A percentile compares a stretch with the other conserved stretches of the same genome.
These are phyloP conservation scores for Chymomyza caudatula DNA, from an alignment of 2,888 invertebrate species.

Conservation along the genomic window DNA sequence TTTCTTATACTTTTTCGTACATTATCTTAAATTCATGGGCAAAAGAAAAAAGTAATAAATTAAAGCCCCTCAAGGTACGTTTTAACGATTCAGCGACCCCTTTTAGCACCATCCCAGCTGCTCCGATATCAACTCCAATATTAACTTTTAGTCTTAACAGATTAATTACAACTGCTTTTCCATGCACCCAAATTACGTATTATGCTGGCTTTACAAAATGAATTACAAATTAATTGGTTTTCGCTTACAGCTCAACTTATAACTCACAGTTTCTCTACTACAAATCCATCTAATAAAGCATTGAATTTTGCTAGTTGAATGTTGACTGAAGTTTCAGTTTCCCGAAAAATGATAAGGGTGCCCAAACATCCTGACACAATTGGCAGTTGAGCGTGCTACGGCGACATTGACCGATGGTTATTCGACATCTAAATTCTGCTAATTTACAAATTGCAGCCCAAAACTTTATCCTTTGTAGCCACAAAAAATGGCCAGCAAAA, in stretches of 20 bases:
- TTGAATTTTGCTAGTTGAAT: background rate
- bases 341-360: background rate
- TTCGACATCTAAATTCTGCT: background rate
- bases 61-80: background rate
- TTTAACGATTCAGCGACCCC: background rate
- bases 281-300: background rate
- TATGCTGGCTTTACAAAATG: background rate
- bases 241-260: background rate
- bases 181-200: background rate
- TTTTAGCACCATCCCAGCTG: background rate
- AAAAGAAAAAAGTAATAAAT: background rate
- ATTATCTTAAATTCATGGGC: no score
- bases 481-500: background rate
- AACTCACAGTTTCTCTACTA: background rate
- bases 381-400: background rate
- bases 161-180: background rate
- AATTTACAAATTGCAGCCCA: background rate
- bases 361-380: background rate
- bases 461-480: background rate
- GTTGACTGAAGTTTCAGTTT: background rate
- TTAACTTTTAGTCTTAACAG: background rate
- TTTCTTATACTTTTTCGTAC: no score
- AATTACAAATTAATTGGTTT: background rate
- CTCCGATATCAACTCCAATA: background rate
- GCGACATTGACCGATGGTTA: background rate